Conservation (phyloP, 2,888 invertebrate genomes). For the Congeria kusceri region DNA sequence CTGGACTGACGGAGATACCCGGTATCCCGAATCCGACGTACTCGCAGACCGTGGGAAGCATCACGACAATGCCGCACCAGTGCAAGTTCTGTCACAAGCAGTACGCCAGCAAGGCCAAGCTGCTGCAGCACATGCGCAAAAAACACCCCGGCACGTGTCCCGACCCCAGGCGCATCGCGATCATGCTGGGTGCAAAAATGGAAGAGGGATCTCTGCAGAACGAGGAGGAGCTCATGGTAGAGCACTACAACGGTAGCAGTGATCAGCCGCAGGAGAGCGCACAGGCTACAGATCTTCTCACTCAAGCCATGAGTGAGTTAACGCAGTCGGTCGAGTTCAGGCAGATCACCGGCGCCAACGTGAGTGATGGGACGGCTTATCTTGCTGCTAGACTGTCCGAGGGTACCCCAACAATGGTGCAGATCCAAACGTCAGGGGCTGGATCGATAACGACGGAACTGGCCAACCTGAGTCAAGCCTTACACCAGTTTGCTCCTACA, state of each 20-base stretch:
- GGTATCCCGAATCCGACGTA: conserved; percentile 88
- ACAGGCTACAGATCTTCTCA: conserved; percentile 84
- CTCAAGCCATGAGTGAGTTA: conserved; percentile 86
- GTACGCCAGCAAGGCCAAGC: conserved; percentile 91
- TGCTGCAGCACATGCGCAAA: conserved; percentile 87
- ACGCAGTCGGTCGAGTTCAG: conserved; percentile 81
- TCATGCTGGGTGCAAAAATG: background rate
- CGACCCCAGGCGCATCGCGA: background rate
- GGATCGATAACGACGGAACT: conserved; percentile 77
- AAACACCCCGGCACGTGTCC: conserved; percentile 82
- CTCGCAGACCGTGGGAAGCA: conserved; percentile 90
- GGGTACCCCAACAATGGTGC: conserved; percentile 69
- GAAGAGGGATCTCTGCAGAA: background rate
- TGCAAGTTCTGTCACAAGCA: conserved; percentile 94
- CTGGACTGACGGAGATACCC: conserved; percentile 82
- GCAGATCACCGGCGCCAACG: conserved; percentile 38
- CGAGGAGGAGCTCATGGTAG: background rate
- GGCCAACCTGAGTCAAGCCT: conserved; percentile 75
- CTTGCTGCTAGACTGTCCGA: conserved; percentile 58
- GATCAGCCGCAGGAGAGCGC: conserved; percentile 59
- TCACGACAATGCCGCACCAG: conserved; percentile 90
- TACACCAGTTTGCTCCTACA: conserved; percentile 68
- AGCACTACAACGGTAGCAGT: conserved; percentile 40
- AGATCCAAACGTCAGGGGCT: conserved; percentile 64
- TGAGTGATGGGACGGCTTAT: conserved; percentile 51